phyloP scores from a whole-genome alignment of 2,797 vertebrate species.

The Poecilia wingei region DNA sequence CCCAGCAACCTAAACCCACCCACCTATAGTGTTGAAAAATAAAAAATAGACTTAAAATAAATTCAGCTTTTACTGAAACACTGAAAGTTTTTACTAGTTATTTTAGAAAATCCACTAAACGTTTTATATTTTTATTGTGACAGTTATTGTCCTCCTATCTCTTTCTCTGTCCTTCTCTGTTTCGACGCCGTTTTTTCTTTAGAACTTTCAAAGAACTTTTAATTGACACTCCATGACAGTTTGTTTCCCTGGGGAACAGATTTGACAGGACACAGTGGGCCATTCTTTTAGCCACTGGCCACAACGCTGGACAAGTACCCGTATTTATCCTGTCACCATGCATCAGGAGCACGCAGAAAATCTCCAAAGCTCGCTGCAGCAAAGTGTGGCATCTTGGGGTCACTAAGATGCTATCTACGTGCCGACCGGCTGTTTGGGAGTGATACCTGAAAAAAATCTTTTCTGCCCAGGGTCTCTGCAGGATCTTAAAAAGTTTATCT shows the following conservation, averaged over 20 bases:
- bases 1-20: neutral
- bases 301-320: neutral
- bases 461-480: neutral
- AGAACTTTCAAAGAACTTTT: neutral
- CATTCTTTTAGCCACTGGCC: neutral
- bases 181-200: neutral
- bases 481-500: neutral
- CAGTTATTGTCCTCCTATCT: neutral
- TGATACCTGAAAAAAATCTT: neutral
- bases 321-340: neutral
- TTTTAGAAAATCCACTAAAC: neutral
- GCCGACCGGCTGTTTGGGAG: neutral
- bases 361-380: neutral
- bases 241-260: neutral
- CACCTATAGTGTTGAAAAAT: neutral
- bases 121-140: neutral
- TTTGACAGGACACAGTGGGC: neutral
- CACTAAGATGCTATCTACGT: neutral
- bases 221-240: conserved; percentile 1
- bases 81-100: neutral
- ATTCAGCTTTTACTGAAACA: neutral
- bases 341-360: neutral
- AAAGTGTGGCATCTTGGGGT: neutral
- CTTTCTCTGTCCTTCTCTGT: neutral
- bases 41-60: neutral